Evolutionary conservation across 2,113 vertebrate species (phyloP), one percentile per base, ranked within the genome.

Genomic region (Progne subis): DNA sequence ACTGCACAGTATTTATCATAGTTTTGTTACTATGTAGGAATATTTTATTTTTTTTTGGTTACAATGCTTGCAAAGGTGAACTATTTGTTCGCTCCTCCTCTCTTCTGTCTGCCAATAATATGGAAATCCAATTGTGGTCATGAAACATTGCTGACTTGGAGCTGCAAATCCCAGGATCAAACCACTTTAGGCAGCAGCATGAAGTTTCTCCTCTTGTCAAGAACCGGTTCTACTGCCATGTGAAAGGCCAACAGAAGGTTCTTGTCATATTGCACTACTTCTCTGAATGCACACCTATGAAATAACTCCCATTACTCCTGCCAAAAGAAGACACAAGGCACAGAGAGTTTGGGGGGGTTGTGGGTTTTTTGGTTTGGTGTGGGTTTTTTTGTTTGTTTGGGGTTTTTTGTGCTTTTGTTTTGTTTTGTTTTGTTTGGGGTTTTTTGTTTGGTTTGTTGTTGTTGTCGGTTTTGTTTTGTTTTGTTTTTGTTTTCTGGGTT

Each of bases 1-100:
- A 65, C 92, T 59, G 70, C 89, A 84, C 81, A 47, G 91, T 95
- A 97, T 97, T 97, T 96, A 95, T 97, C 94, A 88, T 81, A 85
- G 92, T 59, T 96, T 90, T 96, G 91, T 97, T 90, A 94, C 86
- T 81, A 76, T 63, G 95, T 76, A 93, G 86, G 94, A 96, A 95
- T 95, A 88, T 72, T 90, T n/a, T n/a, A n/a, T n/a, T 95, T 37
- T 93, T 91, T 78, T 93, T 91, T 78, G 88, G 47, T 75, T 71
- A 74, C 76, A 74, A 39, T 68, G 61, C 71, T 76, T 90, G 50
- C 55, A 46, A 86, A 95, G 89, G 90, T 95, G 93, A 92, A 59
- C 44, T 63, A 10, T 86, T 95, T 83, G 34, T 88, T 91, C 90
- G 68, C 46, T 94, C 29, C 74, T 90, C 43, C 63, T 81, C 39